phyloP scores from a whole-genome alignment of 1,140 invertebrate genomes.

The Nephila pilipes region DNA sequence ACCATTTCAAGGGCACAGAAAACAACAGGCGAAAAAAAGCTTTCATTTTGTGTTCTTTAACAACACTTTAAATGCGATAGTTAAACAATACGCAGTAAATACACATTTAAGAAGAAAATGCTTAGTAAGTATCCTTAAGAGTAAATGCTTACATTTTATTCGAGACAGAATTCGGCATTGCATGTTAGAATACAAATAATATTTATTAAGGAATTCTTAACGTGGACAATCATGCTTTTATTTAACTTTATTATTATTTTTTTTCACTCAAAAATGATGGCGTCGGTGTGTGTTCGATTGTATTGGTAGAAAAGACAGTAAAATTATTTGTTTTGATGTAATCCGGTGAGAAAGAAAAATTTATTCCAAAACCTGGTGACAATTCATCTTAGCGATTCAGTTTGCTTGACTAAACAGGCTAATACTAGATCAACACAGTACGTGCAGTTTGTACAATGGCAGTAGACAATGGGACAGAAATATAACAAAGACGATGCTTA shows the following conservation, averaged over 20 bases:
- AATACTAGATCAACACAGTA: background rate
- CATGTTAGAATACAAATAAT: background rate
- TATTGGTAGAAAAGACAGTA: background rate
- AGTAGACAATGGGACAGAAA: conserved; percentile 42
- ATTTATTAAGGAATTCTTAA: background rate
- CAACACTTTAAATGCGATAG: background rate
- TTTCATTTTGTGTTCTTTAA: background rate
- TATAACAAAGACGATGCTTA: background rate
- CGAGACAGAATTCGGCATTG: background rate
- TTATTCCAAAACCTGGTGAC: background rate
- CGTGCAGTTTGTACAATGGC: conserved; percentile 49
- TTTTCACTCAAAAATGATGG: background rate
- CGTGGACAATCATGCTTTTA: background rate
- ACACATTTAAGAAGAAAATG: background rate
- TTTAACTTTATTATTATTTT: background rate
- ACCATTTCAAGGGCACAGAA: background rate
- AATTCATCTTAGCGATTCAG: background rate
- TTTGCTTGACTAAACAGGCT: conserved; percentile 23
- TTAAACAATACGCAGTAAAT: background rate
- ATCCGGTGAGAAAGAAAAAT: background rate
- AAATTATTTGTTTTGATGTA: background rate
- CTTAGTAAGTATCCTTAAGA: background rate
- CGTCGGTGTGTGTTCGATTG: background rate
- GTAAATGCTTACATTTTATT: conserved; percentile 1
- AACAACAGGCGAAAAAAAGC: background rate